Conservation (phyloP, 2,888 invertebrate genomes). For the Sinodicranocentrus sp. region DNA sequence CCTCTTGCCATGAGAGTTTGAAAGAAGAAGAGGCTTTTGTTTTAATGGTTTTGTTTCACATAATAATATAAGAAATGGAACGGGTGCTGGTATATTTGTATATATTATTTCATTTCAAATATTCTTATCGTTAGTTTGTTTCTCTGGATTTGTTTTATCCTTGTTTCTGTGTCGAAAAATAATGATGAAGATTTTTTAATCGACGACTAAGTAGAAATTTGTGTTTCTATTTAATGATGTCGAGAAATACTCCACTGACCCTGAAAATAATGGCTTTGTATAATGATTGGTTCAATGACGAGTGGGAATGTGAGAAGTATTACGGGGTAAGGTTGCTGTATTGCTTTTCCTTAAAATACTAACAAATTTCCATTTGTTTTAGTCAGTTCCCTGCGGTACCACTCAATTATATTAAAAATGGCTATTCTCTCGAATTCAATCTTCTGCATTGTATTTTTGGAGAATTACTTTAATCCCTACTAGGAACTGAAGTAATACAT, state of each 20-base stretch:
- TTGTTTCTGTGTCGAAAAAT: not conserved
- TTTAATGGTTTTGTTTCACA: slow-evolving; percentile 16
- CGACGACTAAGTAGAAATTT: slow-evolving; percentile 26
- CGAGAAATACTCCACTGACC: not conserved
- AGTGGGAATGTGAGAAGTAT: too few relatives aligned
- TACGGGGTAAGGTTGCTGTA: too few relatives aligned
- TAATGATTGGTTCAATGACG: slow-evolving; percentile 3
- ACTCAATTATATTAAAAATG: too few relatives aligned
- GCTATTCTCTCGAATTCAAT: too few relatives aligned
- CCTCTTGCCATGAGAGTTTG: not conserved
- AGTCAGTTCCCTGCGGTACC: too few relatives aligned
- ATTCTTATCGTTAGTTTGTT: not conserved
- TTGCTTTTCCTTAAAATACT: too few relatives aligned
- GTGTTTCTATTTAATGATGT: slow-evolving; percentile 16
- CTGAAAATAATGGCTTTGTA: not conserved
- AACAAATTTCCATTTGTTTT: too few relatives aligned
- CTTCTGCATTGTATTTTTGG: too few relatives aligned
- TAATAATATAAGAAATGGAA: not conserved
- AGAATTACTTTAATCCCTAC: too few relatives aligned
- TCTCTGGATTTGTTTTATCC: not conserved
- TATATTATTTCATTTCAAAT: not conserved
- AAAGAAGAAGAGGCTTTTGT: slow-evolving; percentile 19
- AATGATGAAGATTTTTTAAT: slow-evolving; percentile 33
- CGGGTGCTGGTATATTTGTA: not conserved
- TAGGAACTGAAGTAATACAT: too few relatives aligned